phyloP scores from a whole-genome alignment of 2,113 vertebrate genomes.

The Axis porcinus region DNA sequence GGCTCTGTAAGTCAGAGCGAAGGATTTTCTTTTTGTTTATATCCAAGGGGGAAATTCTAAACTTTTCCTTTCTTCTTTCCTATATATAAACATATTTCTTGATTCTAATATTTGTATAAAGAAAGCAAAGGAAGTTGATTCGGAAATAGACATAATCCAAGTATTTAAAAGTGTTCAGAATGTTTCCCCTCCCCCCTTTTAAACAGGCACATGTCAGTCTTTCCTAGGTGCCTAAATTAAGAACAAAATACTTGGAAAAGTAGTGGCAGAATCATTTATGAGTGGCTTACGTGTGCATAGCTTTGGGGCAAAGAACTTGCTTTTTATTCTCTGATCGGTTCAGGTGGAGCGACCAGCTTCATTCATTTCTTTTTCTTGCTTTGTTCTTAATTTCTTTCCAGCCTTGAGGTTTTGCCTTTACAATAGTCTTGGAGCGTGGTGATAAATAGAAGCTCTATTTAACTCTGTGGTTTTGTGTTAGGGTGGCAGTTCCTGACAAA shows the following conservation, averaged over 20 bases:
- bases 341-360: background rate
- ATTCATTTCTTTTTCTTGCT: background rate
- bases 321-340: background rate
- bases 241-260: background rate
- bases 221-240: background rate
- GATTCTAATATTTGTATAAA: slow-evolving; percentile 56
- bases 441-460: slow-evolving; percentile 28
- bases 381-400: background rate
- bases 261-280: background rate
- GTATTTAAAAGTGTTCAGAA: slow-evolving; percentile 44
- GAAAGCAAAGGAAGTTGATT: slow-evolving; percentile 42
- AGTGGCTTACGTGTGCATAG: background rate
- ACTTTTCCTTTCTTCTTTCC: slow-evolving; percentile 50
- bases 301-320: background rate
- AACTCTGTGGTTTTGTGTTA: slow-evolving; percentile 35
- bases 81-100: slow-evolving; percentile 49
- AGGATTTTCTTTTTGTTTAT: slow-evolving; percentile 62
- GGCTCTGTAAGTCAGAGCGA: background rate
- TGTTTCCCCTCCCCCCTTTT: background rate
- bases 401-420: background rate
- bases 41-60: slow-evolving; percentile 46
- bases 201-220: background rate
- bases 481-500: slow-evolving; percentile 38
- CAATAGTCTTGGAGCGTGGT: background rate
- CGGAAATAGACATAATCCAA: slow-evolving; percentile 50